Conservation (phyloP, 2,888 invertebrate genomes). For the Chouioia cunea region DNA sequence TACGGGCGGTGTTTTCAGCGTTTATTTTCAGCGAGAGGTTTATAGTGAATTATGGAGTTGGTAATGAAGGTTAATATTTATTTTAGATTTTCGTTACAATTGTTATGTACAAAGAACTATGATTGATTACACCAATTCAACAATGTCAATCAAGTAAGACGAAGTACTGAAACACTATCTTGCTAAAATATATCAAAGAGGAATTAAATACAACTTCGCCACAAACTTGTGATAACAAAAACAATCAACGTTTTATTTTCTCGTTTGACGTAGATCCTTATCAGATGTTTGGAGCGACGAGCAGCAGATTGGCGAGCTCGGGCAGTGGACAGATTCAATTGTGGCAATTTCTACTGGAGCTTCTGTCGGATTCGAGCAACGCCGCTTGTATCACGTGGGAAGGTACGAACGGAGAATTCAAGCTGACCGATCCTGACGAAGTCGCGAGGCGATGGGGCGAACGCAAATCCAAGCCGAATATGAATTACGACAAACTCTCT, state of each 20-base stretch:
- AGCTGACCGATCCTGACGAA: constrained; percentile 98
- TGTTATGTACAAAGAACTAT: no score
- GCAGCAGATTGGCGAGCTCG: constrained; percentile 95
- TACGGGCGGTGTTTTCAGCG: background rate
- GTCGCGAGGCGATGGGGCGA: constrained; percentile 99
- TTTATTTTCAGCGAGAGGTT: no score
- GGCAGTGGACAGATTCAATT: constrained; percentile 98
- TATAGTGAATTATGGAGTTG: no score
- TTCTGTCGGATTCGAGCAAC: constrained; percentile 95
- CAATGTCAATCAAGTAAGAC: no score
- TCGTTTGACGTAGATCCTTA: constrained; percentile 87
- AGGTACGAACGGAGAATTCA: constrained; percentile 98
- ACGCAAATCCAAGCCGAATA: constrained; percentile 98
- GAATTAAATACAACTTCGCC: no score
- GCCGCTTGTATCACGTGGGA: constrained; percentile 99
- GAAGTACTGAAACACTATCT: no score
- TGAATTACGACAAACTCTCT: constrained; percentile 99
- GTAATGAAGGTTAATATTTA: no score
- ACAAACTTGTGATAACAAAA: no score
- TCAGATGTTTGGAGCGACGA: constrained; percentile 97
- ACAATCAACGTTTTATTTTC: no score
- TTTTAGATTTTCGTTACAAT: no score
- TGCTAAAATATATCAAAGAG: no score
- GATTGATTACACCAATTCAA: no score
- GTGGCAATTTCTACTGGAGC: constrained; percentile 98